A percentile compares a stretch with the other conserved stretches of the same genome.
Conservation (phyloP, 2,888 invertebrate species). For the Eupithecia tripunctaria region DNA sequence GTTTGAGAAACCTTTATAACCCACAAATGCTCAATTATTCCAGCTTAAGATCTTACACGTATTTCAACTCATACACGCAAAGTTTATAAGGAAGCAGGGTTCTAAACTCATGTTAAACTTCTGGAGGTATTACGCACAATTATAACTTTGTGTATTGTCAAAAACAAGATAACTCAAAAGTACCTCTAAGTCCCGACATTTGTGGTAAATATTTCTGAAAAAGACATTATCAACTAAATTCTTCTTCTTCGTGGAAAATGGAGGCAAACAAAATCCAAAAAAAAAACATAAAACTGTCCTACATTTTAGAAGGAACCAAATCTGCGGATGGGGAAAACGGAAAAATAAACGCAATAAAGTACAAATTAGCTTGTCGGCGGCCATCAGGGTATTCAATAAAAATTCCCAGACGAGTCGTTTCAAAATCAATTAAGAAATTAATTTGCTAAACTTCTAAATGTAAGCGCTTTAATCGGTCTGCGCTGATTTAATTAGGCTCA, state of each 20-base stretch:
- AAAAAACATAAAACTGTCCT: not conserved
- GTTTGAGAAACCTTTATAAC: not conserved
- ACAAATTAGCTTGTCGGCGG: slow-evolving; percentile 29
- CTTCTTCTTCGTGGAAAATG: not conserved
- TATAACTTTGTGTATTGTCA: slow-evolving; percentile 11
- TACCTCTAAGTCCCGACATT: not conserved
- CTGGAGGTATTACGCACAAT: slow-evolving; percentile 16
- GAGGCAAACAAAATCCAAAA: not conserved
- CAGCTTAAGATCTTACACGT: slow-evolving; percentile 8
- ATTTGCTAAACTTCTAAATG: slow-evolving; percentile 27
- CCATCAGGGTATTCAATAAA: slow-evolving; percentile 27
- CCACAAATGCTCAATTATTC: slow-evolving; percentile 11
- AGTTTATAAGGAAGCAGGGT: slow-evolving; percentile 13
- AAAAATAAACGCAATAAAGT: slow-evolving; percentile 27
- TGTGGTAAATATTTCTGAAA: not conserved
- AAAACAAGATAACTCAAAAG: not conserved
- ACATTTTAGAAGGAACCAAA: not conserved
- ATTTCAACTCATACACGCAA: slow-evolving; percentile 12
- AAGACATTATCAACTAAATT: not conserved
- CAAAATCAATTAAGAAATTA: slow-evolving; percentile 34
- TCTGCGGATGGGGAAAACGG: slow-evolving; percentile 8
- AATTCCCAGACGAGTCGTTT: slow-evolving; percentile 35
- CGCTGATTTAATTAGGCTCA: slow-evolving; percentile 6
- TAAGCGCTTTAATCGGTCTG: slow-evolving; percentile 19
- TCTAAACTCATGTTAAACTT: slow-evolving; percentile 14